A percentile compares a stretch with the other conserved stretches of the same genome.
These are phyloP conservation scores for Mythimna vitellina DNA, from an alignment of 2,888 invertebrate genomes.

Conservation along the genomic window DNA sequence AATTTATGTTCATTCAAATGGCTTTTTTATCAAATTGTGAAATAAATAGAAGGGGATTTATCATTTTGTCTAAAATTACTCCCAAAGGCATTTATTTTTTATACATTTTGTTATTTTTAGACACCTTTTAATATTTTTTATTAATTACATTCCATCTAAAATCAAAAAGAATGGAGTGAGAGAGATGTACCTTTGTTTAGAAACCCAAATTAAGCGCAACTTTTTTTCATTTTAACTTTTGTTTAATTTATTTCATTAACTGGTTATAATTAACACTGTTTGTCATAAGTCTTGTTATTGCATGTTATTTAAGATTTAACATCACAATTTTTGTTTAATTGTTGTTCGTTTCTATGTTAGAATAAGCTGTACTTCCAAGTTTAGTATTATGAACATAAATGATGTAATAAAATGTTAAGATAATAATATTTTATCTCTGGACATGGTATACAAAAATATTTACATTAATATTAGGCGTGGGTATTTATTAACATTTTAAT, in stretches of 20 bases:
- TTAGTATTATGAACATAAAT: neutral
- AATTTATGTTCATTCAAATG: neutral
- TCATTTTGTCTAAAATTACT: slow-evolving; percentile 12
- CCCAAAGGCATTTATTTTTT: slow-evolving; percentile 35
- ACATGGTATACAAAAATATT: slow-evolving; percentile 31
- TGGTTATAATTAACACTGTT: neutral
- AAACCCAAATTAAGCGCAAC: neutral
- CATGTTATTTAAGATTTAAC: slow-evolving; percentile 26
- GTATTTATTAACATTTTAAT: slow-evolving; percentile 21
- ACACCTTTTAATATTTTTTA: slow-evolving; percentile 7
- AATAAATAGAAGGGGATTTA: slow-evolving; percentile 1
- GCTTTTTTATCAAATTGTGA: neutral
- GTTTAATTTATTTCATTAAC: neutral
- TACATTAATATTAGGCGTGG: neutral
- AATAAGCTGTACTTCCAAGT: slow-evolving; percentile 16
- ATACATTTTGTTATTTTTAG: slow-evolving; percentile 17
- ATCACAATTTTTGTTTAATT: slow-evolving; percentile 22
- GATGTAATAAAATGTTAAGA: neutral
- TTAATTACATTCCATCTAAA: slow-evolving; percentile 43
- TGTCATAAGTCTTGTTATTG: slow-evolving; percentile 19
- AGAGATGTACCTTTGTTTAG: neutral
- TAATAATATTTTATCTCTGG: slow-evolving; percentile 2
- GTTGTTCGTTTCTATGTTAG: slow-evolving; percentile 17
- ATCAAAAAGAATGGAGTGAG: slow-evolving; percentile 3
- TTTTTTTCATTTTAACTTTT: neutral